A percentile compares a stretch with the other conserved stretches of the same genome.
phyloP scores from a whole-genome alignment of 1,140 invertebrate genomes.

The Apis florea region DNA sequence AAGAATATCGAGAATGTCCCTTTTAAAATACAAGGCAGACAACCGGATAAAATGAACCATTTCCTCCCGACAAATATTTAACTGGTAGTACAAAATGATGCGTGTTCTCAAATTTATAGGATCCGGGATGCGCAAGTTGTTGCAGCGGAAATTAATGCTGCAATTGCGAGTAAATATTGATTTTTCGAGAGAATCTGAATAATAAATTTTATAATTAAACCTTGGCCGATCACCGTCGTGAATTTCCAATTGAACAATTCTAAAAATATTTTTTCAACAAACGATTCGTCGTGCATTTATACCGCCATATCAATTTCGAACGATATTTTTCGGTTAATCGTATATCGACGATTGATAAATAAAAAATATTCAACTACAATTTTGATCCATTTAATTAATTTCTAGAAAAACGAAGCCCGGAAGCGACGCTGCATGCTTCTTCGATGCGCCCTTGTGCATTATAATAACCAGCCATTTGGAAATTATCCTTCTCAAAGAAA shows the following conservation, averaged over 20 bases:
- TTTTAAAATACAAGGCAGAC: not conserved
- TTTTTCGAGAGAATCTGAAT: not conserved
- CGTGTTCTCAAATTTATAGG: conserved; percentile 10
- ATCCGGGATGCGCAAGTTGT: not conserved
- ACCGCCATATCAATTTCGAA: not conserved
- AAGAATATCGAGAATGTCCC: not conserved
- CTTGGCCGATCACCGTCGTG: not conserved
- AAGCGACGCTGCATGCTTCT: not conserved
- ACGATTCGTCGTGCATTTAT: not conserved
- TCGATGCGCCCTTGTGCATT: not conserved
- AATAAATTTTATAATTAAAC: conserved; percentile 22
- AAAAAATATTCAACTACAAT: not conserved
- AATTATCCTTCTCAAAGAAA: not conserved
- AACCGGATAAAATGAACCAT: not conserved
- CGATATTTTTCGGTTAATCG: not conserved
- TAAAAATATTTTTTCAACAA: too few relatives aligned
- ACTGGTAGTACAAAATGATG: conserved; percentile 22
- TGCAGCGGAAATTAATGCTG: conserved; percentile 7
- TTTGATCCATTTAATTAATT: not conserved
- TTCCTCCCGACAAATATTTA: conserved; percentile 21
- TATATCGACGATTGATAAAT: not conserved
- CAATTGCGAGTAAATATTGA: conserved; percentile 4
- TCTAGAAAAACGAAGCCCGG: too few relatives aligned
- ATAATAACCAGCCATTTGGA: not conserved
- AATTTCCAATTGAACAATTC: not conserved